Conservation (phyloP, 2,113 vertebrate species). For the Enhydra lutris region DNA sequence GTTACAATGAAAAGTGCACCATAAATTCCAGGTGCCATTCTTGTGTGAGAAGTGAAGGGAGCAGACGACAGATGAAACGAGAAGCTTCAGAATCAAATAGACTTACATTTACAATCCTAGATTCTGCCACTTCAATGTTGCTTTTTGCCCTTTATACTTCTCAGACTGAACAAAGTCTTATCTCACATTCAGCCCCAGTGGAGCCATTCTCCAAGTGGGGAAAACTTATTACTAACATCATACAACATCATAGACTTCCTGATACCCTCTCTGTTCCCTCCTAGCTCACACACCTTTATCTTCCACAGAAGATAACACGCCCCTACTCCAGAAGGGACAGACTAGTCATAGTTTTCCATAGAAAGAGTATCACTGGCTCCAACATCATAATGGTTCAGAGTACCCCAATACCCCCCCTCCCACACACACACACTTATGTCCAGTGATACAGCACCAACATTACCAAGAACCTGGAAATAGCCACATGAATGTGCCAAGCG, state of each 20-base stretch:
- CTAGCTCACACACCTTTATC: neutral
- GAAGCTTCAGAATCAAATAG: neutral
- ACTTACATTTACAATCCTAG: neutral
- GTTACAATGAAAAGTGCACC: neutral
- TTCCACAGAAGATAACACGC: neutral
- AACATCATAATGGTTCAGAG: conserved; percentile 29
- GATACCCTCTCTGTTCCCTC: neutral
- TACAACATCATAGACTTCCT: neutral
- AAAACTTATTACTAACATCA: neutral
- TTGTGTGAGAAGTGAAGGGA: neutral
- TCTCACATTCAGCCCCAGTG: neutral
- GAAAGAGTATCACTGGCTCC: conserved; percentile 14
- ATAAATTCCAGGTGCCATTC: neutral
- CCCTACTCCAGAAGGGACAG: neutral
- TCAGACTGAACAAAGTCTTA: neutral
- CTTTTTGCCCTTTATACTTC: neutral
- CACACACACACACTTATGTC: neutral
- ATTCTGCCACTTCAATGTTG: neutral
- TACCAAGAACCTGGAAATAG: neutral
- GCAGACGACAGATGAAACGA: neutral
- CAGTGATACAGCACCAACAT: neutral
- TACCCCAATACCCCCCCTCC: neutral
- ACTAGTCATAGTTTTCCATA: neutral
- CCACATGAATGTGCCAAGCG: neutral
- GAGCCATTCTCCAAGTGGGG: neutral